Conservation (phyloP, 2,888 invertebrate species). For the Hyles lineata region DNA sequence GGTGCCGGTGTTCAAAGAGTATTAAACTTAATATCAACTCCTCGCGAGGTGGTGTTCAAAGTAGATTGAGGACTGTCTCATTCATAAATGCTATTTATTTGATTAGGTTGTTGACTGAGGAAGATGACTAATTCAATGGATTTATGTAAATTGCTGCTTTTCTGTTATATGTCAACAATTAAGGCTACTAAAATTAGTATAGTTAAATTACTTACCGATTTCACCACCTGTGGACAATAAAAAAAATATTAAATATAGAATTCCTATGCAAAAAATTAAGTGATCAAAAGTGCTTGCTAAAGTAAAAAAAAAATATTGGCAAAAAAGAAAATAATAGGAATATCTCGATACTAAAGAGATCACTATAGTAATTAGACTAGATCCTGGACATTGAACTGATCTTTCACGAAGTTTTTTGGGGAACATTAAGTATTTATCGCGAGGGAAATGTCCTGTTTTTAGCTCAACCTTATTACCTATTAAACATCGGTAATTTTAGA, state of each 20-base stretch:
- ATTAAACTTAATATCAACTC: slow-evolving; percentile 1
- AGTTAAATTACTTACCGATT: too few relatives aligned
- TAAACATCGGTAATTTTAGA: not conserved
- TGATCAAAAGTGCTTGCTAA: not conserved
- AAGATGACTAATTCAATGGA: too few relatives aligned
- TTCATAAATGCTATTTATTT: not conserved
- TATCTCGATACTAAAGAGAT: not conserved
- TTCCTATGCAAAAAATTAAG: too few relatives aligned
- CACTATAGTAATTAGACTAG: not conserved
- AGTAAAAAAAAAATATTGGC: not conserved
- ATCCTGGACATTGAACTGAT: not conserved
- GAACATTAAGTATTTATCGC: not conserved
- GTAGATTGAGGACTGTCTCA: slow-evolving; percentile 6
- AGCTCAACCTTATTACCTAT: not conserved
- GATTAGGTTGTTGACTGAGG: not conserved
- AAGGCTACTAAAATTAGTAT: too few relatives aligned
- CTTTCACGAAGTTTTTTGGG: not conserved
- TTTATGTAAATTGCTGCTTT: too few relatives aligned
- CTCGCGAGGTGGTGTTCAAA: slow-evolving; percentile 1
- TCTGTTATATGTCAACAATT: too few relatives aligned
- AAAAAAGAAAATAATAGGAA: not conserved
- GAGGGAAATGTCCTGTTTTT: not conserved
- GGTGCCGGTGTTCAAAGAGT: not conserved
- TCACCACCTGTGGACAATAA: too few relatives aligned
- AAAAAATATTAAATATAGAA: too few relatives aligned